A percentile compares a stretch with the other conserved stretches of the same genome.
Conservation (phyloP, 2,113 vertebrate species). For the Oplegnathus fasciatus region DNA sequence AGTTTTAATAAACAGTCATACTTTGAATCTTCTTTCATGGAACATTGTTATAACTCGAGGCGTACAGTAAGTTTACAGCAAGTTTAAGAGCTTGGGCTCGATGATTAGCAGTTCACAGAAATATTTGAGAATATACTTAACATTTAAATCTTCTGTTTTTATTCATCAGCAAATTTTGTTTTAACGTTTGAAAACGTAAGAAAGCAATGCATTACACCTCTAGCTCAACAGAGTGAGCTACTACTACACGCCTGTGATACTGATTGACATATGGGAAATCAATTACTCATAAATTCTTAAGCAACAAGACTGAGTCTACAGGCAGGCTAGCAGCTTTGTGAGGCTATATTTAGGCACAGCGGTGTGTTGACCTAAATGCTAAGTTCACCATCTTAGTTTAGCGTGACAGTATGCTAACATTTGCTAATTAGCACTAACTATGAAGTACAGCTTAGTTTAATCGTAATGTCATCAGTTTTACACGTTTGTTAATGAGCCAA, state of each 20-base stretch:
- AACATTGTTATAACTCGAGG: background rate
- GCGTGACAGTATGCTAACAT: too few relatives aligned
- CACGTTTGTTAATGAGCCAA: too few relatives aligned
- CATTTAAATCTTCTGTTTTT: background rate
- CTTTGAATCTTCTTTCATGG: constrained; percentile 9
- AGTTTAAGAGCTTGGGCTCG: background rate
- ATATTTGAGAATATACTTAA: background rate
- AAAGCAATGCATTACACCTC: background rate
- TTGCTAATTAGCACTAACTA: too few relatives aligned
- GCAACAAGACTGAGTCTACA: background rate
- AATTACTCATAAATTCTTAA: background rate
- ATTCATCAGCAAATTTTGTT: background rate
- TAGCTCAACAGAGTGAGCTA: background rate
- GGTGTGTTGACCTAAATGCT: too few relatives aligned
- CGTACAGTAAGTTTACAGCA: background rate
- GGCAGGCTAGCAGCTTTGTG: background rate
- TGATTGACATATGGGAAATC: background rate
- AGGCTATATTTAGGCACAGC: too few relatives aligned
- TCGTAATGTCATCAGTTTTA: too few relatives aligned
- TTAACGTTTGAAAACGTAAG: constrained; percentile 8
- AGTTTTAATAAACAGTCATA: constrained; percentile 13
- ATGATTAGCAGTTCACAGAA: background rate
- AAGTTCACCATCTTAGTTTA: too few relatives aligned
- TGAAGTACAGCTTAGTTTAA: too few relatives aligned
- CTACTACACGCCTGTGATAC: background rate